Evolutionary conservation across 2,113 vertebrate species (phyloP).

Genomic region (Paraplagusia blochii): DNA sequence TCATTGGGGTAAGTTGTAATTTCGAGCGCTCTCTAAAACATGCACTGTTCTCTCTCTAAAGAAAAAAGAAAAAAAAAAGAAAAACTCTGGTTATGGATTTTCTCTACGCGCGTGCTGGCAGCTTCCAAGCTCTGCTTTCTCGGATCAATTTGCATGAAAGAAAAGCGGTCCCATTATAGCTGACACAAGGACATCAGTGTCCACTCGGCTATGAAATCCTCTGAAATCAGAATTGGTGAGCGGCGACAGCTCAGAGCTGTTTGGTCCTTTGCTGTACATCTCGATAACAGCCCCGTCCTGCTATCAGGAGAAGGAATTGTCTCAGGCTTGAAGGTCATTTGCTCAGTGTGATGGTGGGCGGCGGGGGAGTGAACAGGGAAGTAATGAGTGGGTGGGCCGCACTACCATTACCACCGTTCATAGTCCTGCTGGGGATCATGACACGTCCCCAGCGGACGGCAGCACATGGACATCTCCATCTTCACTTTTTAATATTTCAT

Average conservation of each 20-base stretch:
- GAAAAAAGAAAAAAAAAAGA: constrained; percentile 3
- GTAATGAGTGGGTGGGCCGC: constrained; percentile 86
- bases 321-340: constrained; percentile 74
- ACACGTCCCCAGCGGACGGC: constrained; percentile 87
- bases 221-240: constrained; percentile 65
- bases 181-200: constrained; percentile 70
- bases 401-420: constrained; percentile 86
- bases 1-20: constrained; percentile 88
- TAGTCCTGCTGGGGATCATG: constrained; percentile 86
- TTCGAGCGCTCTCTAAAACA: constrained; percentile 6
- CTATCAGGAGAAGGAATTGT: constrained; percentile 54
- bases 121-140: constrained; percentile 50
- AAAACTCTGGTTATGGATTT: constrained; percentile 54
- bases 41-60: too few species aligned
- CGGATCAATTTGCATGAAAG: constrained; percentile 73
- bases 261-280: constrained; percentile 46
- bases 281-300: constrained; percentile 42
- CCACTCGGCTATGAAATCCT: constrained; percentile 73
- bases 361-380: constrained; percentile 70
- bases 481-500: constrained; percentile 90
- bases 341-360: constrained; percentile 44
- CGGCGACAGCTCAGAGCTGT: constrained; percentile 59
- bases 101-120: constrained; percentile 13
- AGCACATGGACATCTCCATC: constrained; percentile 89
- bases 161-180: constrained; percentile 70